Conservation (phyloP, 2,113 vertebrate species). For the Coptodon rendalli region DNA sequence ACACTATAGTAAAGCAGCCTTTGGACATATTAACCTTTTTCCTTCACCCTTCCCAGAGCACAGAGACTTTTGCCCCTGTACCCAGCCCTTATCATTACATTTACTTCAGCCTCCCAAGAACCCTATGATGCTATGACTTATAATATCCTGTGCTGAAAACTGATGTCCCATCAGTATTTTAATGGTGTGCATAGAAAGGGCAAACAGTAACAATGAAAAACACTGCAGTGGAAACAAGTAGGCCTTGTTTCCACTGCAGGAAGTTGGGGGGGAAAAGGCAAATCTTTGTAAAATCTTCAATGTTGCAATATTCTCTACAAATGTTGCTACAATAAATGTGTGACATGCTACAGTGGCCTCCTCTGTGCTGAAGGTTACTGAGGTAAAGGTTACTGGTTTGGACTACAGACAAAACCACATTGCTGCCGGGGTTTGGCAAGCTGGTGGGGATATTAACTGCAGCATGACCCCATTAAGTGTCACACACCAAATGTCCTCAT, state of each 20-base stretch:
- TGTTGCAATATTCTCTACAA: neutral
- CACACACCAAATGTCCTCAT: neutral
- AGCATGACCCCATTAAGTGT: neutral
- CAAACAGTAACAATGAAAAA: neutral
- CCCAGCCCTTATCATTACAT: neutral
- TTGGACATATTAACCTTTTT: neutral
- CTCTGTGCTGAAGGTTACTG: conserved; percentile 17
- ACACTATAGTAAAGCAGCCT: neutral
- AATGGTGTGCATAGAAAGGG: neutral
- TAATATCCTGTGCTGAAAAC: neutral
- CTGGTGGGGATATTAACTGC: neutral
- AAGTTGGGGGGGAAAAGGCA: neutral
- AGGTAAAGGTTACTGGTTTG: conserved; percentile 9
- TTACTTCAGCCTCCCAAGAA: neutral
- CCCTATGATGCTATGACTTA: neutral
- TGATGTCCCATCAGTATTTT: neutral
- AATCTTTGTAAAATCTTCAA: neutral
- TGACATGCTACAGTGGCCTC: neutral
- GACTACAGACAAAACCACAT: conserved; percentile 1
- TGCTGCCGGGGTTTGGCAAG: neutral
- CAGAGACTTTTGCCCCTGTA: neutral
- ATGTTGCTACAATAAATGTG: neutral
- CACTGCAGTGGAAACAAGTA: neutral
- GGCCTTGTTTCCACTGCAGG: neutral
- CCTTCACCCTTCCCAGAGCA: neutral